Evolutionary conservation across 2,888 invertebrate species (phyloP), one percentile per base, ranked within the genome.

Genomic region (Nephrotoma appendiculata): DNA sequence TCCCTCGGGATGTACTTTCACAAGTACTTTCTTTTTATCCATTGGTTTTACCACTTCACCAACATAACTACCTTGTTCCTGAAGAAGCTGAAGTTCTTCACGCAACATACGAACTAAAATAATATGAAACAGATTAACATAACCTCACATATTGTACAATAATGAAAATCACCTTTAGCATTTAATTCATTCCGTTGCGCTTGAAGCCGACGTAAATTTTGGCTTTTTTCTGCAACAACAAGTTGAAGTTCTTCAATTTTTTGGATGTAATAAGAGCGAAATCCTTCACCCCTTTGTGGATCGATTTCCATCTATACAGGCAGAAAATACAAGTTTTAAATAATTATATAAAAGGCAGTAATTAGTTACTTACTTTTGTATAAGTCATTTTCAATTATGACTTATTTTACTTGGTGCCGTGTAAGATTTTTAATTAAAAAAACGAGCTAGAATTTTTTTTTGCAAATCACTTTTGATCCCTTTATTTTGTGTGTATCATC

Each of bases 1-100:
- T 88, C 99, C 99, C 92, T 99, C 99, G 0, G 99, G 99, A 91
- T 99, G 99, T 0, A 99, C 99, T 93, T 99, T 99, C 0, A 99
- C 99, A 0, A 99, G 93, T 0, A 99, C 99, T 92, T 99, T 99
- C 92, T 99, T 99, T 92, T 99, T 99, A 92, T 99, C 99, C 99
- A 99, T 99, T 0, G 99, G 98, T 91, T 99, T 99, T 0, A 99
- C 99, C 5, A 99, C 99, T 92, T 99, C 99, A 9, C 99, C 99
- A 2, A 99, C 99, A 92, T 99, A 99, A 19, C 99, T 99, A 12
- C 99, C 99, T 91, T 99, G 99, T 90, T 99, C 99, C 91, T 97
- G 96, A 11, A 99, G 93, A 42, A 99, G 93, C 92, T 99, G 99
- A 0, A 99, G 93, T 91, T 99, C 99, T 91, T 99, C 99, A 7